These are phyloP conservation scores for Pygocentrus nattereri DNA, from an alignment of 2,797 vertebrate genomes.

Conservation along the genomic window DNA sequence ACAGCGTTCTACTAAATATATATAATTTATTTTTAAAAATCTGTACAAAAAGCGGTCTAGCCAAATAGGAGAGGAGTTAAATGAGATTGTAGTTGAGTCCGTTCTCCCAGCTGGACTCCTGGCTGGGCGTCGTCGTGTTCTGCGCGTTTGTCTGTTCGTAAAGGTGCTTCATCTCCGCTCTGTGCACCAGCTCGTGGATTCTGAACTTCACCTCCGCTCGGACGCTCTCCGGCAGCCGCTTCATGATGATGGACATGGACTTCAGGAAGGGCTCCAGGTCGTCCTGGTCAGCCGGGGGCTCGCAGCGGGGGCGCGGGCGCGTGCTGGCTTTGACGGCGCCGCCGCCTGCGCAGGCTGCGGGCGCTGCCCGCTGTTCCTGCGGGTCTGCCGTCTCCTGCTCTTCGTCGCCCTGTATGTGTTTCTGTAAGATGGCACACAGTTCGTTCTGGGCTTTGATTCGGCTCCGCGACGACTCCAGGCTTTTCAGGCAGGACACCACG, in stretches of 20 bases:
- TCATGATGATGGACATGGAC: constrained; percentile 48
- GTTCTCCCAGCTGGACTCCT: constrained; percentile 11
- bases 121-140: neutral
- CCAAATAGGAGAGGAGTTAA: neutral
- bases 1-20: neutral
- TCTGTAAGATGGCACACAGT: constrained; percentile 31
- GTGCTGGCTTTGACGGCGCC: neutral
- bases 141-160: constrained; percentile 2
- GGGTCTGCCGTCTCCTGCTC: neutral
- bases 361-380: neutral
- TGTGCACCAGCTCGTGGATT: constrained; percentile 47
- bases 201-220: constrained; percentile 38
- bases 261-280: constrained; percentile 47
- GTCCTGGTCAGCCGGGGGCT: constrained; percentile 16
- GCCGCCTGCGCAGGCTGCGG: neutral
- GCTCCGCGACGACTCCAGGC: constrained; percentile 16
- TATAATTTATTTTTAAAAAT: neutral
- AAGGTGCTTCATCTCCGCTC: constrained; percentile 44
- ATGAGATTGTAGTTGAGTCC: constrained; percentile 24
- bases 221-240: constrained; percentile 25
- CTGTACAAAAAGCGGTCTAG: neutral
- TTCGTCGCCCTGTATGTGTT: constrained; percentile 24
- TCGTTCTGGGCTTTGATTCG: constrained; percentile 29
- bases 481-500: constrained; percentile 31
- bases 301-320: neutral